Evolutionary conservation across 2,113 vertebrate species (phyloP).

Genomic region (Gambusia holbrooki): DNA sequence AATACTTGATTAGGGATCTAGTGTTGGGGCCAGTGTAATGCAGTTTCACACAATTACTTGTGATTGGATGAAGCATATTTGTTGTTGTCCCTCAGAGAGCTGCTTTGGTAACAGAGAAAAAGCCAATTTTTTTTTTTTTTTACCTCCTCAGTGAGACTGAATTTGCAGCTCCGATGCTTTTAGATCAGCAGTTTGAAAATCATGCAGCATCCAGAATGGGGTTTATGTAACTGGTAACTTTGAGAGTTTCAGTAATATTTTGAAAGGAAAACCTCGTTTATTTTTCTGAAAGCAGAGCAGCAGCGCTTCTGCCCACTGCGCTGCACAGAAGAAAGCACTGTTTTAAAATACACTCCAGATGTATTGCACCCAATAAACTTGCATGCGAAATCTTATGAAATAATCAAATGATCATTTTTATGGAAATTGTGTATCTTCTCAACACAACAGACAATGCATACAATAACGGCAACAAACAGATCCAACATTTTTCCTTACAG

Average conservation of each 20-base stretch:
- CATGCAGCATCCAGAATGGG: conserved; percentile 7
- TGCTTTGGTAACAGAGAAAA: conserved; percentile 24
- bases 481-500: neutral
- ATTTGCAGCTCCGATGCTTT: conserved; percentile 22
- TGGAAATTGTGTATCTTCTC: too few species aligned
- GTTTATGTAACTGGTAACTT: conserved; percentile 1
- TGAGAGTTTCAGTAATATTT: neutral
- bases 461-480: too few species aligned
- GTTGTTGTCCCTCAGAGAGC: conserved; percentile 9
- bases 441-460: too few species aligned
- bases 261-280: conserved; percentile 5
- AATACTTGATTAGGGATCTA: conserved; percentile 44
- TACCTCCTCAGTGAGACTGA: conserved; percentile 24
- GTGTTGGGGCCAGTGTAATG: conserved; percentile 13
- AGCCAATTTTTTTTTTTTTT: neutral
- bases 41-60: conserved; percentile 39
- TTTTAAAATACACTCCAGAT: neutral
- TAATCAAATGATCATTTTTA: neutral
- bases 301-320: neutral
- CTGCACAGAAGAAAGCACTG: conserved; percentile 3
- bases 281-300: neutral
- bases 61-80: conserved; percentile 10
- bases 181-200: conserved; percentile 13
- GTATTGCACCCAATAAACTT: neutral
- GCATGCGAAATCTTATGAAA: neutral